These are phyloP conservation scores for Drosophila bocqueti DNA, from an alignment of 1,140 invertebrate genomes.

Conservation along the genomic window DNA sequence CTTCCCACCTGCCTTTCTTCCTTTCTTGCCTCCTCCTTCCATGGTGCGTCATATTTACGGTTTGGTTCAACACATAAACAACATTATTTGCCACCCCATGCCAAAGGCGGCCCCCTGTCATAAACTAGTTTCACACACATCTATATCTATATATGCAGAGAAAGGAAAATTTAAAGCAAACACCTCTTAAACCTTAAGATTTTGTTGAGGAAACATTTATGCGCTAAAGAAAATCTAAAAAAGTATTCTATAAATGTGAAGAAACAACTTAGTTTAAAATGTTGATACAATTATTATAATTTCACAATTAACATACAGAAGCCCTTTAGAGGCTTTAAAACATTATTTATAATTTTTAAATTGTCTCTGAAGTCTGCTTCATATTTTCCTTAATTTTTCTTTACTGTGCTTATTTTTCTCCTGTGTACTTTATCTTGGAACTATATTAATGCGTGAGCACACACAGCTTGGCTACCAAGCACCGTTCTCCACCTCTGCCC, in stretches of 20 bases:
- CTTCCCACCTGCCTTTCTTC: neutral
- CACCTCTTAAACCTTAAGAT: neutral
- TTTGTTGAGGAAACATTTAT: neutral
- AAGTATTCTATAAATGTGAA: neutral
- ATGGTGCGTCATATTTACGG: slow-evolving; percentile 77
- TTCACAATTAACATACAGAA: too few relatives aligned
- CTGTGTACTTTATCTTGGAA: slow-evolving; percentile 28
- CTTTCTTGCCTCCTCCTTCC: neutral
- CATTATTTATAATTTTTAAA: neutral
- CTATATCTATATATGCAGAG: slow-evolving; percentile 58
- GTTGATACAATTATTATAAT: neutral
- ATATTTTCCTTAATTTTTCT: neutral
- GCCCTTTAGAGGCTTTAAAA: neutral
- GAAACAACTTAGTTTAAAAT: too few relatives aligned
- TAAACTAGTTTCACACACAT: slow-evolving; percentile 83
- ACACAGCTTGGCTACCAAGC: slow-evolving; percentile 53
- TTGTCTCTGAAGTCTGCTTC: neutral
- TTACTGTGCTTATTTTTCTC: slow-evolving; percentile 10
- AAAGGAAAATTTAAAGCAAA: neutral
- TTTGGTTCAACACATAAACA: slow-evolving; percentile 77
- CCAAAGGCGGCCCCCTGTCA: slow-evolving; percentile 54
- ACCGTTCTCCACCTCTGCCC: slow-evolving; percentile 9
- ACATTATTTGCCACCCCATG: slow-evolving; percentile 69
- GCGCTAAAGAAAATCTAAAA: neutral
- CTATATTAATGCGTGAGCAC: slow-evolving; percentile 79